Percentiles rank a stretch among this genome's conserved stretches.
phyloP scores from a whole-genome alignment of 2,113 vertebrate species.

The Lynx canadensis region DNA sequence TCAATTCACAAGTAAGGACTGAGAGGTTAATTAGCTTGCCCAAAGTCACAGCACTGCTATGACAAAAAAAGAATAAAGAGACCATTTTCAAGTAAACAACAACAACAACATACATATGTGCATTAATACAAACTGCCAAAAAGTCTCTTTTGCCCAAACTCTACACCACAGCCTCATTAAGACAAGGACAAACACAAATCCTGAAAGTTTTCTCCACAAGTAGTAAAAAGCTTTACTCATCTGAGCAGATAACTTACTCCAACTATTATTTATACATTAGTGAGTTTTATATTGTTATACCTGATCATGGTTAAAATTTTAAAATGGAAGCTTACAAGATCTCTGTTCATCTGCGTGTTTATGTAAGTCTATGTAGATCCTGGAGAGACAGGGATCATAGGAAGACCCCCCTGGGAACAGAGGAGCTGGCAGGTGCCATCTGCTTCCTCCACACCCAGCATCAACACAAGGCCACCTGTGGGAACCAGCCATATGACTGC shows the following conservation, averaged over 20 bases:
- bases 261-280: background rate
- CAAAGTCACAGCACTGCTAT: background rate
- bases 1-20: background rate
- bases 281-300: background rate
- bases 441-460: background rate
- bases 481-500: background rate
- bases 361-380: background rate
- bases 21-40: constrained; percentile 30
- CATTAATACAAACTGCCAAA: background rate
- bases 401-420: background rate
- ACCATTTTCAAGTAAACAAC: background rate
- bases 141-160: background rate
- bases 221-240: background rate
- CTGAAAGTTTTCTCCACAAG: background rate
- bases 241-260: background rate
- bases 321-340: background rate
- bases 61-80: background rate
- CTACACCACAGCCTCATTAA: background rate
- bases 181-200: background rate
- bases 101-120: background rate
- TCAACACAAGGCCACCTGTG: background rate
- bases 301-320: background rate
- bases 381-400: background rate
- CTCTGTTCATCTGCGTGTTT: background rate
- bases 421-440: background rate